phyloP scores from a whole-genome alignment of 2,888 invertebrate species.

The Chydorus sphaericus region DNA sequence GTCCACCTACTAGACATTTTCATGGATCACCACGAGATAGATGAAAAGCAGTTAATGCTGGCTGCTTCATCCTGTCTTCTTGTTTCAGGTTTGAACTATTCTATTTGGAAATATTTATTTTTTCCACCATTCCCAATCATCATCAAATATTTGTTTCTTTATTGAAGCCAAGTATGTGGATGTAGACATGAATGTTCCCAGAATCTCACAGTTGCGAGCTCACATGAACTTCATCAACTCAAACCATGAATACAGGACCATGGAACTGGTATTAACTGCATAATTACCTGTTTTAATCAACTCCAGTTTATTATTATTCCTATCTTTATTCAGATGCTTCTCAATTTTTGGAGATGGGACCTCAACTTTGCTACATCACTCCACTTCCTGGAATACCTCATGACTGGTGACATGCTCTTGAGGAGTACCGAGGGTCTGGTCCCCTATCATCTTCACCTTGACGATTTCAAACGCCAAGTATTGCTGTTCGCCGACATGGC shows the following conservation, averaged over 20 bases:
- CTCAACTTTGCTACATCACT: background rate
- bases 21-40: conserved; percentile 11
- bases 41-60: background rate
- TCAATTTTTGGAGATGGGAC: conserved; percentile 1
- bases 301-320: background rate
- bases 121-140: no score
- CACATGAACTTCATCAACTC: background rate
- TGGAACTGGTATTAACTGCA: background rate
- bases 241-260: background rate
- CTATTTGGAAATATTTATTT: no score
- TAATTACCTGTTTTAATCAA: background rate
- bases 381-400: background rate
- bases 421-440: background rate
- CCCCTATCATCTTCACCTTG: background rate
- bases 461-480: background rate
- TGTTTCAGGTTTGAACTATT: conserved; percentile 5
- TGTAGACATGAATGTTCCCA: background rate
- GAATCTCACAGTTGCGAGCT: background rate
- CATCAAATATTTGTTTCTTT: background rate
- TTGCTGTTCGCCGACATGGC: background rate
- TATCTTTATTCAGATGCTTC: background rate
- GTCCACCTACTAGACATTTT: conserved; percentile 4
- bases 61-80: background rate
- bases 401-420: background rate
- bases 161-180: background rate